Evolutionary conservation across 2,888 invertebrate genomes (phyloP), one percentile per base, ranked within the genome.

Genomic region (Lysandra coridon): DNA sequence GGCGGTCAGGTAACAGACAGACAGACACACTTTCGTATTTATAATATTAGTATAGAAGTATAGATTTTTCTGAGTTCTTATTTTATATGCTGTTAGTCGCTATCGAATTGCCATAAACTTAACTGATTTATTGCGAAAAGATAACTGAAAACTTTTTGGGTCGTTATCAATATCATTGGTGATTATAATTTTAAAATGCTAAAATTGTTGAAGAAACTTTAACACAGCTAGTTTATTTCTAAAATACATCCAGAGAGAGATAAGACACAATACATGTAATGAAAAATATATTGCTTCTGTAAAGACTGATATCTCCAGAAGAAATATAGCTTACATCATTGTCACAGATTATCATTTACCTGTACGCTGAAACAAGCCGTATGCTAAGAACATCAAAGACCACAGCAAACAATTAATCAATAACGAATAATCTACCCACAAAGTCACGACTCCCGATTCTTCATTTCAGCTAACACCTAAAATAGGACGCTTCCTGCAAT

Each of bases 401-500:
- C 57, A 14, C 17, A 33, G 14, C 33, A 69, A 30, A 14, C 17
- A 37, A 69, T 2, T 33, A 33, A 30, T 64, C 64, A 64, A 57
- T 37, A 64, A 69, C 44, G 23, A 57, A 69, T 14, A 10, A 69
- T 69, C 64, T 12, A 49, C 49, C 49, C 49, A 2, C 49, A 49
- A 49, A 64, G 12, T 64, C 62, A 37, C 75, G 62, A 73, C 53
- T 73, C 17, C 33, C 44, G 30, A 79, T 76, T 76, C 57, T 53
- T 76, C 80, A 78, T 76, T 40, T 78, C 77, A 74, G 74, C 76
- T 80, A 79, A 80, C 79, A 83, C 82, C 79, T 76, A 69, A 78
- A 69, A 78, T 74, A 60, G 57, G 76, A 85, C 81, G 82, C 84
- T 85, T 86, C 81, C 82, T 80, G 82, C 83, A 82, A 82, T 83